Evolutionary conservation across 2,888 invertebrate genomes (phyloP).

Genomic region (Troides oblongomaculatus): DNA sequence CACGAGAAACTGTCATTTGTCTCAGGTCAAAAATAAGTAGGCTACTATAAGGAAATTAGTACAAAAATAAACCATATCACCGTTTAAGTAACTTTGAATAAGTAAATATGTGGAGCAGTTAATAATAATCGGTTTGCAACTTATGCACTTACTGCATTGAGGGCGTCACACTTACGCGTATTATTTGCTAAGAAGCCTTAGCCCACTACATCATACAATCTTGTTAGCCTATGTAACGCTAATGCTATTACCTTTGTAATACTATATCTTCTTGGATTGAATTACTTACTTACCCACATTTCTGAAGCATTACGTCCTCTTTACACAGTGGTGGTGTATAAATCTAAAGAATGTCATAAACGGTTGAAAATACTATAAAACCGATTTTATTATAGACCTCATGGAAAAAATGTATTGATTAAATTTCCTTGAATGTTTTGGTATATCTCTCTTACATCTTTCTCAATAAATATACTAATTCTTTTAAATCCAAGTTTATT

Average conservation of each 20-base stretch:
- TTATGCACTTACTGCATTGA: conserved; percentile 69
- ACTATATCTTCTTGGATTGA: conserved; percentile 35
- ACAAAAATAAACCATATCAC: neutral
- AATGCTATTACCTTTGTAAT: conserved; percentile 44
- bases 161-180: conserved; percentile 66
- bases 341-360: neutral
- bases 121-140: conserved; percentile 36
- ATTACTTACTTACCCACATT: conserved; percentile 32
- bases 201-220: conserved; percentile 61
- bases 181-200: conserved; percentile 70
- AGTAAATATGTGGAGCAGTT: conserved; percentile 17
- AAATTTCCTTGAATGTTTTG: neutral
- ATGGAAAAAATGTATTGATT: neutral
- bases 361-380: neutral
- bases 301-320: conserved; percentile 18
- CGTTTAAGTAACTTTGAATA: neutral
- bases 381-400: neutral
- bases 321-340: neutral
- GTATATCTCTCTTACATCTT: neutral
- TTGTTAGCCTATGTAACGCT: conserved; percentile 52
- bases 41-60: neutral
- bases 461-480: no score
- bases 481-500: no score
- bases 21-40: neutral
- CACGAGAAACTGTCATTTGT: neutral